Percentiles rank a stretch among this genome's conserved stretches.
Evolutionary conservation across 2,113 vertebrate genomes (phyloP).

Genomic region (Euleptes europaea): DNA sequence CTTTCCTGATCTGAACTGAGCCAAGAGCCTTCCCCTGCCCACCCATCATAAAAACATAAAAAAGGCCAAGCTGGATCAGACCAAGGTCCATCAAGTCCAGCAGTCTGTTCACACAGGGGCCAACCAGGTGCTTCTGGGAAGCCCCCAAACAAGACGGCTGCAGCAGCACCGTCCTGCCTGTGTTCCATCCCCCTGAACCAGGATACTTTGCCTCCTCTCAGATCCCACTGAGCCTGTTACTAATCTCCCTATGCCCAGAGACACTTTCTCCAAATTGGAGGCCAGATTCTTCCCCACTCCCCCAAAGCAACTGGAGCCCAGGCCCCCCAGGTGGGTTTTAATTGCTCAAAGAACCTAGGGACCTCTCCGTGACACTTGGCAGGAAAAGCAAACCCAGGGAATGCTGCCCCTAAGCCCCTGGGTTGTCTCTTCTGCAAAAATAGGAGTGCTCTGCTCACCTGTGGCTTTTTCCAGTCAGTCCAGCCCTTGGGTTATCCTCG

Average conservation of each 20-base stretch:
- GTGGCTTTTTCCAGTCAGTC: neutral
- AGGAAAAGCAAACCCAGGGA: neutral
- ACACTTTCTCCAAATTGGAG: neutral
- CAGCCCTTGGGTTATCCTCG: neutral
- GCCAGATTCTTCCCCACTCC: neutral
- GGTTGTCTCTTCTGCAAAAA: neutral
- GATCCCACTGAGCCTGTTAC: neutral
- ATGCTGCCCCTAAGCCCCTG: neutral
- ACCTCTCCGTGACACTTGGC: no score
- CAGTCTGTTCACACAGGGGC: no score
- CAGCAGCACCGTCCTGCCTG: no score
- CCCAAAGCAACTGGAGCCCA: neutral
- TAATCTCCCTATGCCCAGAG: neutral
- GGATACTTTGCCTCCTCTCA: neutral
- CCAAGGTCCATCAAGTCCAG: no score
- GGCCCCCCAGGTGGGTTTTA: neutral
- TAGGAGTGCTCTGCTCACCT: neutral
- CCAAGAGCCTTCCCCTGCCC: neutral
- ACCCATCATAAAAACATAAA: no score
- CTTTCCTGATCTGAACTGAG: neutral
- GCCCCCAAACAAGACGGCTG: no score
- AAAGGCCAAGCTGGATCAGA: no score
- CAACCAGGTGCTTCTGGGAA: no score
- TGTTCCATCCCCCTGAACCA: no score
- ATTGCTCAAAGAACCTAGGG: neutral